Evolutionary conservation across 2,113 vertebrate species (phyloP).

Genomic region (Alethe castanea): DNA sequence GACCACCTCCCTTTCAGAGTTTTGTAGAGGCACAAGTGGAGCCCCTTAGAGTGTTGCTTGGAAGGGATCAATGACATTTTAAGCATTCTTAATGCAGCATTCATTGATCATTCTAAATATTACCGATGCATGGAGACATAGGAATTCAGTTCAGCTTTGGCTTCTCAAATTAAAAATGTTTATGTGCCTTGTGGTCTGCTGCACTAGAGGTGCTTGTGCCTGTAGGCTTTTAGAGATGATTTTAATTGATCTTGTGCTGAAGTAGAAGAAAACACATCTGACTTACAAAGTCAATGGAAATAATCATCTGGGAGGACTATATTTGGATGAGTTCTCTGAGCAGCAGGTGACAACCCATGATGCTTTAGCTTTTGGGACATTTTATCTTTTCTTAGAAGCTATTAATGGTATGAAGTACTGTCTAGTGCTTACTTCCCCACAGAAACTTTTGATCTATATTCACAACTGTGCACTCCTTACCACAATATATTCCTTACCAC

Average conservation of each 20-base stretch:
- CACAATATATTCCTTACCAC: background rate
- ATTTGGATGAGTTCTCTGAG: background rate
- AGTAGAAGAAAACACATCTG: background rate
- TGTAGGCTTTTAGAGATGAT: background rate
- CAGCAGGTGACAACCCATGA: background rate
- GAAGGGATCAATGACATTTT: background rate
- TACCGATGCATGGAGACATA: background rate
- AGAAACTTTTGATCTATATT: background rate
- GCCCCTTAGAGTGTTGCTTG: background rate
- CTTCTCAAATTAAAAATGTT: background rate
- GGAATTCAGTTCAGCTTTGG: background rate
- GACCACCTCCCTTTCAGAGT: background rate
- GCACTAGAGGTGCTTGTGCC: background rate
- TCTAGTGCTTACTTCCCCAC: background rate
- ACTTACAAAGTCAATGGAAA: background rate
- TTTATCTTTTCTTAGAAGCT: background rate
- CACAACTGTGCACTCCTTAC: background rate
- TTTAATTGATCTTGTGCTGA: background rate
- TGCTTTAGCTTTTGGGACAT: background rate
- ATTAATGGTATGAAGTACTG: background rate
- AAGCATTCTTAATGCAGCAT: background rate
- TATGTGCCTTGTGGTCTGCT: background rate
- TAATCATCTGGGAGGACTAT: background rate
- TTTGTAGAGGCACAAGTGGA: background rate
- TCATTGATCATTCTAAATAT: background rate